phyloP scores from a whole-genome alignment of 2,797 vertebrate species.

The Odontamblyopus rebecca region DNA sequence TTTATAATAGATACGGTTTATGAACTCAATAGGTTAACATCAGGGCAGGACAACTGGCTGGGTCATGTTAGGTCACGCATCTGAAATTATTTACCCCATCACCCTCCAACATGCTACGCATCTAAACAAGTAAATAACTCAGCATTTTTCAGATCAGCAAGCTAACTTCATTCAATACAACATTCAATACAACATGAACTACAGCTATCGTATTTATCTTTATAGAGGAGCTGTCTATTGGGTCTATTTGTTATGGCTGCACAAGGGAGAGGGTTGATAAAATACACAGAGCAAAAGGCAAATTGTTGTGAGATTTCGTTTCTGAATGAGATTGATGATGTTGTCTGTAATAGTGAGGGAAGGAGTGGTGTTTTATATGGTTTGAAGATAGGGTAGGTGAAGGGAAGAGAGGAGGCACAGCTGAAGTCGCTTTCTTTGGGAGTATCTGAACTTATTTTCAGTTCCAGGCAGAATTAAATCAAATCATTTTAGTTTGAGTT shows the following conservation, averaged over 20 bases:
- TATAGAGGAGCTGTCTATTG: neutral
- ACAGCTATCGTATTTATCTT: conserved; percentile 1
- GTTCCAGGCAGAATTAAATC: too few species aligned
- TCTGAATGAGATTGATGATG: conserved; percentile 7
- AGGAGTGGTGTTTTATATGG: neutral
- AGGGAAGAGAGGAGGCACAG: neutral
- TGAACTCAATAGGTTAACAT: conserved; percentile 30
- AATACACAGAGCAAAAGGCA: conserved; percentile 8
- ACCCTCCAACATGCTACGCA: neutral
- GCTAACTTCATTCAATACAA: conserved; percentile 10
- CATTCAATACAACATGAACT: neutral
- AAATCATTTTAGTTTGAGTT: too few species aligned
- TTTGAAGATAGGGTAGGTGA: neutral
- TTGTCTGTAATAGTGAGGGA: neutral
- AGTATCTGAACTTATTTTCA: neutral
- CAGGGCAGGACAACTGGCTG: conserved; percentile 10
- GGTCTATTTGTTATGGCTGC: conserved; percentile 10
- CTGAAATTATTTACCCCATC: conserved; percentile 14
- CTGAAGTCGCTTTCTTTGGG: neutral
- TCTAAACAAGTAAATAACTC: conserved; percentile 7
- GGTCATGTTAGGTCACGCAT: conserved; percentile 9
- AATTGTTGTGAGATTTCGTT: conserved; percentile 5
- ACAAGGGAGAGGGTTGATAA: neutral
- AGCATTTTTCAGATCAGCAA: conserved; percentile 7
- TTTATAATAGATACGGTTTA: conserved; percentile 62